phyloP scores from a whole-genome alignment of 2,113 vertebrate species.

The Gallinago paraguaiae region DNA sequence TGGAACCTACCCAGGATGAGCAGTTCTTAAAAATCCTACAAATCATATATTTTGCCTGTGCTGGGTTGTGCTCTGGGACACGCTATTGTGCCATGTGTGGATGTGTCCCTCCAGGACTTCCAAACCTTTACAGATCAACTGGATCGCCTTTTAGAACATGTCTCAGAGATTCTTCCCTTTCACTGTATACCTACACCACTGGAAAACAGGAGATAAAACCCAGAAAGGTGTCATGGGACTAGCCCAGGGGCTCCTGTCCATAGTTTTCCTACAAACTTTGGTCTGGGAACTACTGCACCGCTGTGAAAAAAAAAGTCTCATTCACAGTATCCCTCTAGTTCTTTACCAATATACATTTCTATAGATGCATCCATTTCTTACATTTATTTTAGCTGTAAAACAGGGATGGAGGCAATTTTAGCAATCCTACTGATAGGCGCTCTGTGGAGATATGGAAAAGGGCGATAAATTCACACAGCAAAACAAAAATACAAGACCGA shows the following conservation, averaged over 20 bases:
- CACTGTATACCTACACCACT: rapidly evolving
- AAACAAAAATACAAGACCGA: not conserved
- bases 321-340: not conserved
- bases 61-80: not conserved
- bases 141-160: not conserved
- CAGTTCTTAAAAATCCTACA: not conserved
- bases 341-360: not conserved
- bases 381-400: not conserved
- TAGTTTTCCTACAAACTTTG: not conserved
- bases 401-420: not conserved
- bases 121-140: not conserved
- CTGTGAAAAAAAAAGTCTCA: not conserved
- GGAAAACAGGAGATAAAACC: not conserved
- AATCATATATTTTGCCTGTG: not conserved
- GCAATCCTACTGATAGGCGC: not conserved
- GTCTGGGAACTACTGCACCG: not conserved
- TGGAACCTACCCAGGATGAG: not conserved
- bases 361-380: not conserved
- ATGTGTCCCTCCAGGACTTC: not conserved
- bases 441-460: not conserved
- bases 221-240: not conserved
- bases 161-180: not conserved
- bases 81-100: rapidly evolving
- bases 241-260: not conserved
- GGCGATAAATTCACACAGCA: not conserved